Conservation (phyloP, 2,113 vertebrate species). For the Bungarus multicinctus region DNA sequence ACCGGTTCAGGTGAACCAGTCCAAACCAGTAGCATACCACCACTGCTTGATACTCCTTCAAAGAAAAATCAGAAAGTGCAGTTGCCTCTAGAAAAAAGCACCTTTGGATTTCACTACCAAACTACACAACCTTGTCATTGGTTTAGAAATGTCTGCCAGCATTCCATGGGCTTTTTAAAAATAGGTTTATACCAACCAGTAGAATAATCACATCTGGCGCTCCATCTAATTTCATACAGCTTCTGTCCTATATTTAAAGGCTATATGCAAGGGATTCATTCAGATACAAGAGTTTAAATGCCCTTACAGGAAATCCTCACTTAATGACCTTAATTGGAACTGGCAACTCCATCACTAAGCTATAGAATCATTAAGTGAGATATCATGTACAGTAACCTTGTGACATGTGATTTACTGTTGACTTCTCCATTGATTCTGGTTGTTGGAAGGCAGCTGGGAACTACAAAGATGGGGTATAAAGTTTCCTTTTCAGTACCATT, state of each 20-base stretch:
- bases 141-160: neutral
- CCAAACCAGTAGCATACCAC: no score
- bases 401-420: neutral
- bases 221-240: neutral
- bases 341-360: neutral
- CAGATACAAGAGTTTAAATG: neutral
- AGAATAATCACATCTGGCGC: neutral
- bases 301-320: neutral
- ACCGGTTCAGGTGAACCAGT: no score
- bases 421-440: neutral
- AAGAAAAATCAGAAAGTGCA: no score
- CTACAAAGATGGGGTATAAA: neutral
- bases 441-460: neutral
- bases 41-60: no score
- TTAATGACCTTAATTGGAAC: neutral
- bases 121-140: neutral
- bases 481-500: neutral
- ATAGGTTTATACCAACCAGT: neutral
- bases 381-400: neutral
- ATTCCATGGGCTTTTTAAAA: neutral
- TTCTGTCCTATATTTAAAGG: neutral
- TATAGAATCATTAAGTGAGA: neutral
- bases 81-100: no score
- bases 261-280: neutral
- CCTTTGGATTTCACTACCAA: neutral